These are phyloP conservation scores for Apteryx mantelli DNA, from an alignment of 2,113 vertebrate genomes.

Conservation along the genomic window DNA sequence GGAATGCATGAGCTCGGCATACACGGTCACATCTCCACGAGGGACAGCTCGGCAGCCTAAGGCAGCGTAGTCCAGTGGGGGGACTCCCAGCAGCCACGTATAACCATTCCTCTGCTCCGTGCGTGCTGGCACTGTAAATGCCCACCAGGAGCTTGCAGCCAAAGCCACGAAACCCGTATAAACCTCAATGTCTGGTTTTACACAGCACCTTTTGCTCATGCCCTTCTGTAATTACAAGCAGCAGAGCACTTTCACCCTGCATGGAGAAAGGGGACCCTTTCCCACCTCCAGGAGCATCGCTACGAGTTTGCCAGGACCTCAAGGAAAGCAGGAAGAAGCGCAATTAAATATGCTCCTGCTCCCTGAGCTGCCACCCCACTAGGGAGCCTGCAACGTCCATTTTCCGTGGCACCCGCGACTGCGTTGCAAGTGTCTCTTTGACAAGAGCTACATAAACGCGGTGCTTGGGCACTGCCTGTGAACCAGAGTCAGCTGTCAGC, in stretches of 20 bases:
- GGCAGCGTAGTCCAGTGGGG: not conserved
- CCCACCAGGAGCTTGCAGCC: not conserved
- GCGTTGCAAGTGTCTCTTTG: not conserved
- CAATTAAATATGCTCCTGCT: rapidly evolving
- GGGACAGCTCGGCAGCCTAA: not conserved
- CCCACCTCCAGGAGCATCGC: not conserved
- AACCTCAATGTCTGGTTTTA: not conserved
- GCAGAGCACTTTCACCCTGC: not conserved
- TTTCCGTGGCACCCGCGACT: not conserved
- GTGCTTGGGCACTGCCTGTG: not conserved
- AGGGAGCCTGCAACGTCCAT: not conserved
- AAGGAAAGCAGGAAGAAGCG: not conserved
- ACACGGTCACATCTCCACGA: not conserved
- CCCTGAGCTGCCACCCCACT: not conserved
- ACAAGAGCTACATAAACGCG: not conserved
- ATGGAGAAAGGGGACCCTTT: not conserved
- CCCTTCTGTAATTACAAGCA: rapidly evolving
- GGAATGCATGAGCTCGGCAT: not conserved
- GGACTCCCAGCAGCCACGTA: not conserved
- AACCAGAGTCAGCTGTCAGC: not conserved
- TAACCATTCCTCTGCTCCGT: not conserved
- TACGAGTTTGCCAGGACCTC: not conserved
- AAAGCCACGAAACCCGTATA: rapidly evolving
- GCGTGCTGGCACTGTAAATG: not conserved
- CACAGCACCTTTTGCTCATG: not conserved